phyloP scores from a whole-genome alignment of 2,888 invertebrate genomes.

The Hypena proboscidalis region DNA sequence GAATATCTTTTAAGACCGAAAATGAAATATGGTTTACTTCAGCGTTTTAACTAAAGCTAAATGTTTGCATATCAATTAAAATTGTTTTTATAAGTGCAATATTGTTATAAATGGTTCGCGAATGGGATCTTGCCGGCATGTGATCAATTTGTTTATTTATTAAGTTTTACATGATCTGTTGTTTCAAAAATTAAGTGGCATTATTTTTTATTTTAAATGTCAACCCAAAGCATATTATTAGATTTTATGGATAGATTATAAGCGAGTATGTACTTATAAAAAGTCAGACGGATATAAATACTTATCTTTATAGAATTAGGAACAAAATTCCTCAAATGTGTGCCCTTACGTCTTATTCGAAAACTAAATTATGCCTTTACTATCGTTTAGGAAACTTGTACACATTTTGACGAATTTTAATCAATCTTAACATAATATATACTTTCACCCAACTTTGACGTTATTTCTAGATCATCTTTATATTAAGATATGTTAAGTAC shows the following conservation, averaged over 20 bases:
- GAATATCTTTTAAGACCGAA: constrained; percentile 9
- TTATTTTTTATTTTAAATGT: constrained; percentile 40
- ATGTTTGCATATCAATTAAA: constrained; percentile 71
- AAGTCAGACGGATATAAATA: neutral
- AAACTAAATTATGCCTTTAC: neutral
- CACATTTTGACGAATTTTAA: constrained; percentile 13
- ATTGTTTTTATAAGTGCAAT: constrained; percentile 69
- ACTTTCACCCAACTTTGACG: constrained; percentile 19
- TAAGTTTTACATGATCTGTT: constrained; percentile 46
- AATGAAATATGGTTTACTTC: constrained; percentile 13
- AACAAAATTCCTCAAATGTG: constrained; percentile 16
- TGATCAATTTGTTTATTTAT: constrained; percentile 52
- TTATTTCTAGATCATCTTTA: constrained; percentile 15
- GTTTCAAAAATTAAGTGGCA: constrained; percentile 31
- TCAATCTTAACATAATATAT: constrained; percentile 4
- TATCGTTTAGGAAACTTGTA: neutral
- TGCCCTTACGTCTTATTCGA: too few relatives aligned
- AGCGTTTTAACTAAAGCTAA: constrained; percentile 51
- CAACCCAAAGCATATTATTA: constrained; percentile 61
- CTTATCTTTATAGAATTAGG: constrained; percentile 10
- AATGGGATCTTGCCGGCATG: constrained; percentile 64
- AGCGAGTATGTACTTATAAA: constrained; percentile 38
- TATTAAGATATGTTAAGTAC: constrained; percentile 10
- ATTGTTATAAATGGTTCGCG: constrained; percentile 51
- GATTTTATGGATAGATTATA: constrained; percentile 33